phyloP scores from a whole-genome alignment of 2,113 vertebrate genomes.

The Hiodon tergisus region DNA sequence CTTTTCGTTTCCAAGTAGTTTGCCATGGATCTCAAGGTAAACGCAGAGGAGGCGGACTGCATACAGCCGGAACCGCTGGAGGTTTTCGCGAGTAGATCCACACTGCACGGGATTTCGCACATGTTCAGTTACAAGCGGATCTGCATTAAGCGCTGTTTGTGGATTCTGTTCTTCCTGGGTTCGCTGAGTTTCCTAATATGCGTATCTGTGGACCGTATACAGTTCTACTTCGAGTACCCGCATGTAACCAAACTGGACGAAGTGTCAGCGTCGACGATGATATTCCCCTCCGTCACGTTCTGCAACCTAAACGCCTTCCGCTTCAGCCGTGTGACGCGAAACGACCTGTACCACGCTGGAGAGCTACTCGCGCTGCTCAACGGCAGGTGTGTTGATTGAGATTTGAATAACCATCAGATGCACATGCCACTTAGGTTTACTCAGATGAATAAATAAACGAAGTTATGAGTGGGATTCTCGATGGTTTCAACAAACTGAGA shows the following conservation, averaged over 20 bases:
- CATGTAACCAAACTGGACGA: conserved; percentile 97
- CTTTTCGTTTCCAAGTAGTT: conserved; percentile 7
- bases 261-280: conserved; percentile 76
- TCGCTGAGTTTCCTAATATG: conserved; percentile 80
- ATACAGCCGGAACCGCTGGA: conserved; percentile 81
- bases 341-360: conserved; percentile 95
- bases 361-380: conserved; percentile 95
- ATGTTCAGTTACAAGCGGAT: conserved; percentile 96
- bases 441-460: too few relatives aligned
- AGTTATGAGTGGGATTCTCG: too few relatives aligned
- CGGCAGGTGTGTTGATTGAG: conserved; percentile 73
- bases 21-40: conserved; percentile 85
- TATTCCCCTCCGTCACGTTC: conserved; percentile 90
- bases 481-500: too few relatives aligned
- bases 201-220: conserved; percentile 89
- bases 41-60: conserved; percentile 84
- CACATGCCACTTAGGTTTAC: too few relatives aligned
- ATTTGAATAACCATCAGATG: too few relatives aligned
- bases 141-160: conserved; percentile 83
- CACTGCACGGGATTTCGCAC: conserved; percentile 95
- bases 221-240: conserved; percentile 94
- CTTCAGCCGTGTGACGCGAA: conserved; percentile 91
- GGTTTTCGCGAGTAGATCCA: conserved; percentile 95
- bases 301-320: conserved; percentile 99
- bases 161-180: conserved; percentile 89